phyloP scores from a whole-genome alignment of 2,888 invertebrate species.

The Harmothoe impar region DNA sequence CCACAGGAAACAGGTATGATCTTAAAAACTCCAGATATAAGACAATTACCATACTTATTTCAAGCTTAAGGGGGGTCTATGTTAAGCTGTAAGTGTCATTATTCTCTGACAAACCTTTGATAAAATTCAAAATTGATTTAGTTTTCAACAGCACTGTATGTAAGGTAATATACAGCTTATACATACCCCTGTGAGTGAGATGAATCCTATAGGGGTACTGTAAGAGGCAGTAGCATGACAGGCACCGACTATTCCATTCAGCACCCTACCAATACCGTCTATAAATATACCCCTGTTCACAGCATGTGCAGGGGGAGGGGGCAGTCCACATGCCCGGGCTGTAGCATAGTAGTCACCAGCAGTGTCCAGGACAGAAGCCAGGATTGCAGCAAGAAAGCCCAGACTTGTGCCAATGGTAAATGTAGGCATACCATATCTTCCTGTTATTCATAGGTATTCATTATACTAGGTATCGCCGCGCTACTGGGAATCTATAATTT shows the following conservation, averaged over 20 bases:
- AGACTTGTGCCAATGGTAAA: slow-evolving; percentile 73
- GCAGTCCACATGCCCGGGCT: slow-evolving; percentile 71
- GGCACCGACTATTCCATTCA: slow-evolving; percentile 75
- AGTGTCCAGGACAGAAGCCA: slow-evolving; percentile 75
- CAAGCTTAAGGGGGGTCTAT: too few relatives aligned
- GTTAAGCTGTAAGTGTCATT: too few relatives aligned
- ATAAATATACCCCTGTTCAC: slow-evolving; percentile 76
- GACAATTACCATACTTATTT: too few relatives aligned
- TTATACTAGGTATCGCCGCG: too few relatives aligned
- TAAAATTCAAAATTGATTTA: too few relatives aligned
- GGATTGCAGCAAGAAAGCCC: slow-evolving; percentile 74
- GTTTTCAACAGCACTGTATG: too few relatives aligned
- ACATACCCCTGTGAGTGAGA: slow-evolving; percentile 62
- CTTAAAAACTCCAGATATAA: too few relatives aligned
- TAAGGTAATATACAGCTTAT: too few relatives aligned
- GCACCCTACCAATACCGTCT: slow-evolving; percentile 75
- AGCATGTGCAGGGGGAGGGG: slow-evolving; percentile 74
- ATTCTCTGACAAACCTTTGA: too few relatives aligned
- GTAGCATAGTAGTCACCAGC: slow-evolving; percentile 76
- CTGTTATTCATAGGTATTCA: slow-evolving; percentile 66
- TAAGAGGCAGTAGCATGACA: slow-evolving; percentile 77
- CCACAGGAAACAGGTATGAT: too few relatives aligned
- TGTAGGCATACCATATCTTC: slow-evolving; percentile 75
- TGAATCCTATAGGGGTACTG: slow-evolving; percentile 68
- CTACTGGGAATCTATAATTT: too few relatives aligned